phyloP scores from a whole-genome alignment of 1,140 invertebrate species.

The Geopemphigus sp. region DNA sequence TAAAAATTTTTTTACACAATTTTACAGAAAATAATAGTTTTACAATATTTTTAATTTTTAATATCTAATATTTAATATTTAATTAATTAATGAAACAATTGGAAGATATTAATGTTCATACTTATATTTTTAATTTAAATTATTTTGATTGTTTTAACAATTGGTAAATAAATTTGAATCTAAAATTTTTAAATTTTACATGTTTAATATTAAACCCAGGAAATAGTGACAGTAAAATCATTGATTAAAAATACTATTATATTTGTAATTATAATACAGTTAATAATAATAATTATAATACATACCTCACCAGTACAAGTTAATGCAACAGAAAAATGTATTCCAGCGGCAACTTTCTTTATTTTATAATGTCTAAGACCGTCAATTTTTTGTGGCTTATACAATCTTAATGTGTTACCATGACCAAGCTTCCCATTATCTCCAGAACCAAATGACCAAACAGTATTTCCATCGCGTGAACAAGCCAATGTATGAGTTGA shows the following conservation, averaged over 20 bases:
- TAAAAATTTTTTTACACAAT: no score
- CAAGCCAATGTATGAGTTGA: conserved; percentile 66
- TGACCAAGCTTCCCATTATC: conserved; percentile 66
- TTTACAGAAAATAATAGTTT: no score
- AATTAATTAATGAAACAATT: neutral
- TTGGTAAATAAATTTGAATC: no score
- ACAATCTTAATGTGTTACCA: conserved; percentile 61
- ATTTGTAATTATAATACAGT: neutral
- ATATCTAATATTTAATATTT: no score
- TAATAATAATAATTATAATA: conserved; percentile 4
- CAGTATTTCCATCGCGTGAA: conserved; percentile 63
- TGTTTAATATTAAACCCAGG: no score
- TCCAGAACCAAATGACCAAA: conserved; percentile 67
- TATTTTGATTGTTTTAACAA: no score
- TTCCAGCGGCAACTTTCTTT: conserved; percentile 62
- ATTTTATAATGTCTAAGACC: conserved; percentile 63
- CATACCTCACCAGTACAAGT: conserved; percentile 61
- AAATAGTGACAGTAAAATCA: no score
- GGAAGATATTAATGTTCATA: no score
- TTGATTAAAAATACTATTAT: no score
- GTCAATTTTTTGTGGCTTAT: conserved; percentile 65
- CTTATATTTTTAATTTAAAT: no score
- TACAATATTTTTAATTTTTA: no score
- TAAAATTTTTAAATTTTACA: no score
- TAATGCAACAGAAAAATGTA: conserved; percentile 64